Conservation (phyloP, 2,797 vertebrate genomes). For the Epinephelus awoara region DNA sequence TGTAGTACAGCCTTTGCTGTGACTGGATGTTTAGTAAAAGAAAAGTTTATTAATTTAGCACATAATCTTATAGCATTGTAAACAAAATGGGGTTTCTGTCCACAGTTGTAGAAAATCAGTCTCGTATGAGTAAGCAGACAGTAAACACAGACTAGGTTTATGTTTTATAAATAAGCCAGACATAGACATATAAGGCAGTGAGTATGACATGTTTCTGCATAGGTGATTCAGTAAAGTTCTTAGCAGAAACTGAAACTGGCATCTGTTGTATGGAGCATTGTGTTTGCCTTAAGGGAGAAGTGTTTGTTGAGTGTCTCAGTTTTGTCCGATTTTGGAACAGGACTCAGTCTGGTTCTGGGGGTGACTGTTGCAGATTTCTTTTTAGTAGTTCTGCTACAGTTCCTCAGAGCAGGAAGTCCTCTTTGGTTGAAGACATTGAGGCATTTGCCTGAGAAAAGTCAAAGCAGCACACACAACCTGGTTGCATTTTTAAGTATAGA, state of each 20-base stretch:
- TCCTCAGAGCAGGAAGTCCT: constrained; percentile 70
- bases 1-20: neutral
- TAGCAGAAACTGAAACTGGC: rapidly evolving
- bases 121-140: too few relatives aligned
- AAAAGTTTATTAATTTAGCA: neutral
- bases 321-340: constrained; percentile 78
- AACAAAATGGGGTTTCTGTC: neutral
- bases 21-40: neutral
- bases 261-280: neutral
- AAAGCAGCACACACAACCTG: neutral
- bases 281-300: neutral
- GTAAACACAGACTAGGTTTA: too few relatives aligned
- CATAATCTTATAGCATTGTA: neutral
- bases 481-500: too few relatives aligned
- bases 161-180: too few relatives aligned
- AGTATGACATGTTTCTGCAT: neutral
- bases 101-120: neutral
- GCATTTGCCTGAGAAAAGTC: constrained; percentile 99
- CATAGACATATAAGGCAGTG: neutral
- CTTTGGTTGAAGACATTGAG: constrained; percentile 89
- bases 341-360: constrained; percentile 43
- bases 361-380: constrained; percentile 67
- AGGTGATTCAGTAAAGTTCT: neutral
- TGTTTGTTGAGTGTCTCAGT: neutral
- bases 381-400: constrained; percentile 82